Conservation (phyloP, 2,797 vertebrate species). For the Adrianichthys oophorus region DNA sequence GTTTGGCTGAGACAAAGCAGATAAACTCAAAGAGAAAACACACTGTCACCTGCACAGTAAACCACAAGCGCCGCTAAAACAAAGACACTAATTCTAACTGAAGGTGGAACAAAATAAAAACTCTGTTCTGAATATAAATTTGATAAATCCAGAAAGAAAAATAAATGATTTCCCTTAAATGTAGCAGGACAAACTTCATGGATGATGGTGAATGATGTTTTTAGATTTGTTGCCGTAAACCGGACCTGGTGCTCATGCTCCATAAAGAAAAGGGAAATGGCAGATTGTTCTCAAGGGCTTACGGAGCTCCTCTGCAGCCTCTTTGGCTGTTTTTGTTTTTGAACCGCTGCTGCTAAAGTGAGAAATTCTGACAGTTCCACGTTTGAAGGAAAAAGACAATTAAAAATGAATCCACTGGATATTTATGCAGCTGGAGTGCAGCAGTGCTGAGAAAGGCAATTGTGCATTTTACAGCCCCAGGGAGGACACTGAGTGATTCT, state of each 20-base stretch:
- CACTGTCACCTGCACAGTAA: constrained; percentile 30
- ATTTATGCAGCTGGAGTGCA: constrained; percentile 60
- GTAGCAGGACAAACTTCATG: neutral
- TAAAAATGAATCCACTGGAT: constrained; percentile 57
- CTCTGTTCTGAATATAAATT: constrained; percentile 10
- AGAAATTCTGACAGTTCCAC: constrained; percentile 36
- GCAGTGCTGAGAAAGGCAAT: constrained; percentile 19
- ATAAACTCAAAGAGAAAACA: constrained; percentile 13
- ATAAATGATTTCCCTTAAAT: neutral
- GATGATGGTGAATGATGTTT: constrained; percentile 8
- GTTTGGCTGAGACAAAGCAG: constrained; percentile 15
- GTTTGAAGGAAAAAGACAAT: constrained; percentile 53
- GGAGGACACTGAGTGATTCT: constrained; percentile 23
- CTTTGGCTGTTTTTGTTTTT: constrained; percentile 37
- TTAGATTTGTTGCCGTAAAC: constrained; percentile 20
- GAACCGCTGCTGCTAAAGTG: constrained; percentile 41
- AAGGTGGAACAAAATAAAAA: constrained; percentile 9
- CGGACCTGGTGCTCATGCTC: constrained; percentile 20
- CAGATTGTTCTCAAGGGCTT: constrained; percentile 24
- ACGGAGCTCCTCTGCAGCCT: constrained; percentile 18
- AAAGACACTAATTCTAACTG: constrained; percentile 13
- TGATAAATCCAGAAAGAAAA: neutral
- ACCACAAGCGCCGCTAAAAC: constrained; percentile 14
- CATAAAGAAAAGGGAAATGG: constrained; percentile 29
- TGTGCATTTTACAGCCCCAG: constrained; percentile 19